These are phyloP conservation scores for Apostichopus parvimensis DNA, from an alignment of 35 echinoderm and acorn worm species.

Conservation along the genomic window DNA sequence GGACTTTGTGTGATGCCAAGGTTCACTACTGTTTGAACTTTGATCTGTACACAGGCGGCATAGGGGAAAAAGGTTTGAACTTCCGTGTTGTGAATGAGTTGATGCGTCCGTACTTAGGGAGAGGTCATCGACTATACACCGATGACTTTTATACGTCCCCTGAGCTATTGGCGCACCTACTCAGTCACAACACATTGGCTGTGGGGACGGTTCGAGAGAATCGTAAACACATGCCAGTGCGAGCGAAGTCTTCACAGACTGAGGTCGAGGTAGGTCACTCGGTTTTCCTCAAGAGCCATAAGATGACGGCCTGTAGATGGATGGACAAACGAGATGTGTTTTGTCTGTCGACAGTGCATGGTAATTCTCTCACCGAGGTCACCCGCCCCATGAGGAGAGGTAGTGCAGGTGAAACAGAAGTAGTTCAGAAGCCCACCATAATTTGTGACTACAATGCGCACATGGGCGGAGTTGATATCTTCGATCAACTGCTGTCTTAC, in stretches of 20 bases:
- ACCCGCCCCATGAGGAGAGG: neutral
- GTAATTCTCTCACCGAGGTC: neutral
- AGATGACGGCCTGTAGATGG: slow-evolving; percentile 42
- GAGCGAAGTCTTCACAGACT: neutral
- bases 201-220: slow-evolving; percentile 39
- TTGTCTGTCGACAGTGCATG: slow-evolving; percentile 37
- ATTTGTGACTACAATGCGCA: slow-evolving; percentile 7
- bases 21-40: slow-evolving; percentile 23
- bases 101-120: slow-evolving; percentile 24
- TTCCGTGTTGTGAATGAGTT: slow-evolving; percentile 41
- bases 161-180: neutral
- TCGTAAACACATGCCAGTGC: slow-evolving; percentile 5
- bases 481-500: slow-evolving; percentile 27
- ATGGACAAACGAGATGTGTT: slow-evolving; percentile 40
- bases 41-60: slow-evolving; percentile 32
- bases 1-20: slow-evolving; percentile 21
- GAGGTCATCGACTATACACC: slow-evolving; percentile 21
- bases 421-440: neutral
- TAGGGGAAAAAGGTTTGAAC: slow-evolving; percentile 18
- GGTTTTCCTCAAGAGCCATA: slow-evolving; percentile 1
- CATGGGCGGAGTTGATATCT: slow-evolving; percentile 14
- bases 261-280: neutral
- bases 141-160: slow-evolving; percentile 41
- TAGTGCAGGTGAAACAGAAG: neutral
- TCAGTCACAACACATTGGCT: slow-evolving; percentile 41